A percentile compares a stretch with the other conserved stretches of the same genome.
These are phyloP conservation scores for Nanger granti DNA, from an alignment of 2,113 vertebrate species.

Conservation along the genomic window DNA sequence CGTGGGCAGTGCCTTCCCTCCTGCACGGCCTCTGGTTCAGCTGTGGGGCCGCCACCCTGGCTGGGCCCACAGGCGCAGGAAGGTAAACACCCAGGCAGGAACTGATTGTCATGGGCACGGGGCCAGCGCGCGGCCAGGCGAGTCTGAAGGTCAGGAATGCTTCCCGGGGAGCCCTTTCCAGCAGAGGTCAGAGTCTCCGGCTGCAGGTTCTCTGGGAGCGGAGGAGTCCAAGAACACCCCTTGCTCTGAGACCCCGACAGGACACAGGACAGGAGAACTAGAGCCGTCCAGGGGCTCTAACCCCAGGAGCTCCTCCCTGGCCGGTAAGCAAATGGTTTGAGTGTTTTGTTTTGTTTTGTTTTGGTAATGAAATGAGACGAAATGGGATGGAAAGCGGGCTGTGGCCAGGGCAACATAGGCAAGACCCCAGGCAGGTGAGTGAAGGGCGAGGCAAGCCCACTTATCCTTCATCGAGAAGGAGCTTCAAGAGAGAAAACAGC, in stretches of 20 bases:
- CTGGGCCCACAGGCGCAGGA: neutral
- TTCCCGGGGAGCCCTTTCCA: neutral
- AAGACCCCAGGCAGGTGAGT: neutral
- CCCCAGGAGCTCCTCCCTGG: neutral
- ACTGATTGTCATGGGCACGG: neutral
- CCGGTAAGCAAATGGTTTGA: slow-evolving; percentile 70
- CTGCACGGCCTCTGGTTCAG: neutral
- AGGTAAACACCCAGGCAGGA: slow-evolving; percentile 48
- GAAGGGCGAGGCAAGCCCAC: neutral
- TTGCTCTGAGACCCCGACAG: neutral
- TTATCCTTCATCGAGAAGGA: neutral
- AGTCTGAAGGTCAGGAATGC: slow-evolving; percentile 66
- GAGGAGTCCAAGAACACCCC: neutral
- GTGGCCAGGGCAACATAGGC: fast-evolving
- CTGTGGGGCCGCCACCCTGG: neutral
- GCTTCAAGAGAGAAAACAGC: neutral
- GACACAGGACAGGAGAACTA: neutral
- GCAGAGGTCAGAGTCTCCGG: neutral
- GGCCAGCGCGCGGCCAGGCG: neutral
- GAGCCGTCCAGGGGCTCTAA: neutral
- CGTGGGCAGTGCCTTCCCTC: neutral
- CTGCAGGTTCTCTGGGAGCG: neutral
- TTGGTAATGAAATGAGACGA: neutral
- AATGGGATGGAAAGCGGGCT: neutral
- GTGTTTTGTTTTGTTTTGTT: neutral